Evolutionary conservation across 2,113 vertebrate genomes (phyloP).

Genomic region (Spea multiplicata): DNA sequence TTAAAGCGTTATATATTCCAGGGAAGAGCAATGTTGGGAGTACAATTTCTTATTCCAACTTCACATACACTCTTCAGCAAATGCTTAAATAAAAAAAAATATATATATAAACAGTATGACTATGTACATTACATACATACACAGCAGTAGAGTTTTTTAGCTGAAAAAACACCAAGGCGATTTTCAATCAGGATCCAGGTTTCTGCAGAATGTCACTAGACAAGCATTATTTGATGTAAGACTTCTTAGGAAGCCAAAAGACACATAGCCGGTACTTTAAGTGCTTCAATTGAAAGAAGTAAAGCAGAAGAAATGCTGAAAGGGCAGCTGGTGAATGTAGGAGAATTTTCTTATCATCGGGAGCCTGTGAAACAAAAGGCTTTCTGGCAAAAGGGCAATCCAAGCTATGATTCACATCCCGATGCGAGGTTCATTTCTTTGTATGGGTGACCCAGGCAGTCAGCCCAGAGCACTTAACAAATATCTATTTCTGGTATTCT

Average conservation of each 20-base stretch:
- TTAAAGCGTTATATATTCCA: too few species aligned
- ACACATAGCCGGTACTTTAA: background rate
- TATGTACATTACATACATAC: too few species aligned
- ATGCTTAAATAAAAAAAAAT: too few species aligned
- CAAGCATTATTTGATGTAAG: background rate
- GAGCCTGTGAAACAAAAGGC: constrained; percentile 36
- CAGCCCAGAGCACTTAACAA: constrained; percentile 24
- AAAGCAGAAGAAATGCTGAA: constrained; percentile 40
- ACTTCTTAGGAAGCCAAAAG: background rate
- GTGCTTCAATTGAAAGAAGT: constrained; percentile 26
- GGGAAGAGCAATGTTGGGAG: too few species aligned
- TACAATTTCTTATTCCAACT: too few species aligned
- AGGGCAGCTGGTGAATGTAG: constrained; percentile 8
- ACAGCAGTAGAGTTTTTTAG: background rate
- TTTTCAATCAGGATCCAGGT: background rate
- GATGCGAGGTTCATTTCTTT: constrained; percentile 4
- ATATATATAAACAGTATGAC: constrained; percentile 1
- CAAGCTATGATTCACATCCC: constrained; percentile 23
- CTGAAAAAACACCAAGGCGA: background rate
- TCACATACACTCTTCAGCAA: too few species aligned
- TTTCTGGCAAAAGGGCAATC: constrained; percentile 30
- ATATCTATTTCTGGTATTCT: constrained; percentile 30
- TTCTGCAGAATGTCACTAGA: constrained; percentile 1
- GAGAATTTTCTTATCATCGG: constrained; percentile 35
- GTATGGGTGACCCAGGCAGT: constrained; percentile 22